Evolutionary conservation across 2,113 vertebrate genomes (phyloP).

Genomic region (Phoxinus phoxinus): DNA sequence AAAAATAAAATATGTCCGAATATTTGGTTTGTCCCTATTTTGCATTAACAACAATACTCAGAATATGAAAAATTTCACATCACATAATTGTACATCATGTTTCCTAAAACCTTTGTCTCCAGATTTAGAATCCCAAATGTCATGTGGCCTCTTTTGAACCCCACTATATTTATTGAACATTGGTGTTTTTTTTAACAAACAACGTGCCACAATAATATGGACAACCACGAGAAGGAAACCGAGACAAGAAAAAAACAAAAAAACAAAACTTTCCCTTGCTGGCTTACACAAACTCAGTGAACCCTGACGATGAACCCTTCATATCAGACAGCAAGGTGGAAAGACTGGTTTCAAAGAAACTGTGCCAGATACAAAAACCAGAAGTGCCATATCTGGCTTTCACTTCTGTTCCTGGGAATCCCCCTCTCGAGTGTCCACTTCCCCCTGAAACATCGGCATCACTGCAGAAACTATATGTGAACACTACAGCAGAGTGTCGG

Average conservation of each 20-base stretch:
- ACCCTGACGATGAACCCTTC: background rate
- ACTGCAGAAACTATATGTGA: background rate
- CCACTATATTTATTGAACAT: too few relatives aligned
- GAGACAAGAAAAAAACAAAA: background rate
- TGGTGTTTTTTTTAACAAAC: background rate
- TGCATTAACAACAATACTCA: too few relatives aligned
- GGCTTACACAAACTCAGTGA: background rate
- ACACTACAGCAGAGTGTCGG: background rate
- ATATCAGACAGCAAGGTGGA: conserved; percentile 6
- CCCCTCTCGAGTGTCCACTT: conserved; percentile 18
- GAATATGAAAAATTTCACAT: too few relatives aligned
- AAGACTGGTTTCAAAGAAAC: conserved; percentile 27
- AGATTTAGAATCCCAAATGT: background rate
- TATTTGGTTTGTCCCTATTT: too few relatives aligned
- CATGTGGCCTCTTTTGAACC: background rate
- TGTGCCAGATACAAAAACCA: background rate
- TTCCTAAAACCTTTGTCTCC: background rate
- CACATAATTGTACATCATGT: too few relatives aligned
- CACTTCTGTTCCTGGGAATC: conserved; percentile 41
- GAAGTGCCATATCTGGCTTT: conserved; percentile 21
- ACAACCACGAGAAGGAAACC: background rate
- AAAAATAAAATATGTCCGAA: too few relatives aligned
- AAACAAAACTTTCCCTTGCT: background rate
- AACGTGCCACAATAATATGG: background rate
- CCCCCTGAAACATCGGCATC: conserved; percentile 1